These are phyloP conservation scores for Drosophila austrosaltans DNA, from an alignment of 2,888 invertebrate genomes.

Conservation along the genomic window DNA sequence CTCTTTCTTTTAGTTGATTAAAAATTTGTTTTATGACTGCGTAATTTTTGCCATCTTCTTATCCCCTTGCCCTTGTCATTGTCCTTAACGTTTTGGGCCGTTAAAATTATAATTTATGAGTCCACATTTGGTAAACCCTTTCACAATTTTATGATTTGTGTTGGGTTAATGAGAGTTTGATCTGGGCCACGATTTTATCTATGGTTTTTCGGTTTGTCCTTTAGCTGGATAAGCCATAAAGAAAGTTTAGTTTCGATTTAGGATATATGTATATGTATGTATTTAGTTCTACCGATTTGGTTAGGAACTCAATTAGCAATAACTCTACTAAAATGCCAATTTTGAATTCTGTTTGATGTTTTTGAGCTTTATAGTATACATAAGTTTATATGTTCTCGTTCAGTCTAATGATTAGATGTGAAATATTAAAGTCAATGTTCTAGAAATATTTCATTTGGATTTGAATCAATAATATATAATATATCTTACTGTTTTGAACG, in stretches of 20 bases:
- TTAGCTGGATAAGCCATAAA: no score
- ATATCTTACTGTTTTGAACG: no score
- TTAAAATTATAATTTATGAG: constrained; percentile 49
- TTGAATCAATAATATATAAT: no score
- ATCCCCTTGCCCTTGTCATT: neutral
- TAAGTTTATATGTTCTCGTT: no score
- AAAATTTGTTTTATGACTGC: constrained; percentile 55
- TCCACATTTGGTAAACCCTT: constrained; percentile 16
- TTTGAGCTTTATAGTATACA: no score
- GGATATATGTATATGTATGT: constrained; percentile 41
- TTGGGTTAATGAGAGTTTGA: constrained; percentile 60
- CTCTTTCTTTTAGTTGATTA: constrained; percentile 32
- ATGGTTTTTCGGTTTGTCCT: constrained; percentile 53
- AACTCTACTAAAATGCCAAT: no score
- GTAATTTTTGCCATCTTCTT: constrained; percentile 31
- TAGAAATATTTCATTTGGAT: no score
- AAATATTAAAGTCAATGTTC: no score
- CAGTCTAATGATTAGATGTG: no score
- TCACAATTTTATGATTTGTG: neutral
- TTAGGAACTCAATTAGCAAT: no score
- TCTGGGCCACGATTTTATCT: constrained; percentile 48
- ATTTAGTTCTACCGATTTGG: constrained; percentile 1
- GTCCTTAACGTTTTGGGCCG: constrained; percentile 20
- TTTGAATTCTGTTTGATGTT: no score
- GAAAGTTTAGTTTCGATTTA: no score